These are phyloP conservation scores for Apteryx mantelli DNA, from an alignment of 2,113 vertebrate species.

Conservation along the genomic window DNA sequence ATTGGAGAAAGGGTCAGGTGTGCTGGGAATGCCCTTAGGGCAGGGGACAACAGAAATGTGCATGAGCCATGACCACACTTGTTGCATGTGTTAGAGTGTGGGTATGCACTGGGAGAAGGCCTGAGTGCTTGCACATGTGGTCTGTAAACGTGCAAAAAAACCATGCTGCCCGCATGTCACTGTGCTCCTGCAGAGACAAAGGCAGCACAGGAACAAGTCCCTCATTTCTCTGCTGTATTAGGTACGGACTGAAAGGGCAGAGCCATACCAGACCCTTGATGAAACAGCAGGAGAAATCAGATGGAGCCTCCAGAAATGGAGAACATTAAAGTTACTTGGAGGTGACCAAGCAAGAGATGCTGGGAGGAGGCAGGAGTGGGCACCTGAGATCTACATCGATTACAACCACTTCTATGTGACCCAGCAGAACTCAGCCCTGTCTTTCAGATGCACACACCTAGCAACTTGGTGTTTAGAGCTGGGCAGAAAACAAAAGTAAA, in stretches of 20 bases:
- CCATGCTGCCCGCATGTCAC: not conserved
- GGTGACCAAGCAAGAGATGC: not conserved
- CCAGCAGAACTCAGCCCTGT: not conserved
- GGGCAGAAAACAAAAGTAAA: not conserved
- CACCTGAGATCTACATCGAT: not conserved
- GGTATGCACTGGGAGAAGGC: not conserved
- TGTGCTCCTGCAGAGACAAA: not conserved
- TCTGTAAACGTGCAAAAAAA: not conserved
- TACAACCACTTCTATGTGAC: rapidly evolving
- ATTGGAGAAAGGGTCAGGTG: not conserved
- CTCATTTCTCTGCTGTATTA: not conserved
- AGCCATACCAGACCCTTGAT: not conserved
- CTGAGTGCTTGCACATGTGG: not conserved
- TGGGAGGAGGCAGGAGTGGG: not conserved
- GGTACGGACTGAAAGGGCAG: not conserved
- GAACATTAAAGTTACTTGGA: not conserved
- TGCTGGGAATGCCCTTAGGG: not conserved
- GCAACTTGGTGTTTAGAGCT: not conserved
- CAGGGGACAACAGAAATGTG: not conserved
- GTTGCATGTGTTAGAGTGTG: rapidly evolving
- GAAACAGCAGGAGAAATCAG: not conserved
- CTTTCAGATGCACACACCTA: not conserved
- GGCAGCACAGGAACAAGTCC: not conserved
- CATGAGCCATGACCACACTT: not conserved
- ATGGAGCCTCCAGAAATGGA: not conserved